Percentiles rank a stretch among this genome's conserved stretches.
phyloP scores from a whole-genome alignment of 1,140 invertebrate species.

The Cydia amplana region DNA sequence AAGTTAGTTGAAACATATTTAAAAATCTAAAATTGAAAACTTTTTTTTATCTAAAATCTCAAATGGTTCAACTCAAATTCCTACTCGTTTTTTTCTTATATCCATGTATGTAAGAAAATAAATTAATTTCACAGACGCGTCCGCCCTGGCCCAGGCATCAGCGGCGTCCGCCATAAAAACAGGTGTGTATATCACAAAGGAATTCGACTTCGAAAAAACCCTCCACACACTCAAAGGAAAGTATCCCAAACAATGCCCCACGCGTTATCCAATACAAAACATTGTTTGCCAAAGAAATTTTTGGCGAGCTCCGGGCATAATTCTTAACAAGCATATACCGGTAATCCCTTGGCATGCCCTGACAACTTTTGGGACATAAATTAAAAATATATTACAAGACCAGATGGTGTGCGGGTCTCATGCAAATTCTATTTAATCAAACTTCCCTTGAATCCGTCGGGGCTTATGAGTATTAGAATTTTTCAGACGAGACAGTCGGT shows the following conservation, averaged over 20 bases:
- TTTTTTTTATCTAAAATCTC: no score
- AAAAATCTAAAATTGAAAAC: no score
- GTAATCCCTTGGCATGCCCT: slow-evolving; percentile 46
- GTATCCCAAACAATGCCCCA: slow-evolving; percentile 19
- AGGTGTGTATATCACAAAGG: slow-evolving; percentile 26
- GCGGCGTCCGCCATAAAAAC: slow-evolving; percentile 12
- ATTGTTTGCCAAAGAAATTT: slow-evolving; percentile 46
- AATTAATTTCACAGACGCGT: slow-evolving; percentile 6
- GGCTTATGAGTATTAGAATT: slow-evolving; percentile 52
- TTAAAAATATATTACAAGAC: slow-evolving; percentile 70
- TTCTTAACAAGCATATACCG: slow-evolving; percentile 51
- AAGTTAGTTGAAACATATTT: no score
- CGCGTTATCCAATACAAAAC: slow-evolving; percentile 23
- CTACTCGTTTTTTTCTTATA: no score
- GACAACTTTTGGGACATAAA: slow-evolving; percentile 65
- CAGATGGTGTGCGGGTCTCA: slow-evolving; percentile 60
- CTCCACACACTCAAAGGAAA: slow-evolving; percentile 18
- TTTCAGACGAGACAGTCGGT: slow-evolving; percentile 40
- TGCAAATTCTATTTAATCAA: slow-evolving; percentile 72
- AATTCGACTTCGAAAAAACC: slow-evolving; percentile 1
- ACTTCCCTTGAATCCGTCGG: slow-evolving; percentile 51
- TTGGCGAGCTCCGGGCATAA: slow-evolving; percentile 47
- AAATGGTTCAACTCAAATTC: no score
- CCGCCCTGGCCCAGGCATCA: neutral
- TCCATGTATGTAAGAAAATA: neutral